Evolutionary conservation across 2,888 invertebrate species (phyloP), one percentile per base, ranked within the genome.

Genomic region (Tricholauxania praeusta): DNA sequence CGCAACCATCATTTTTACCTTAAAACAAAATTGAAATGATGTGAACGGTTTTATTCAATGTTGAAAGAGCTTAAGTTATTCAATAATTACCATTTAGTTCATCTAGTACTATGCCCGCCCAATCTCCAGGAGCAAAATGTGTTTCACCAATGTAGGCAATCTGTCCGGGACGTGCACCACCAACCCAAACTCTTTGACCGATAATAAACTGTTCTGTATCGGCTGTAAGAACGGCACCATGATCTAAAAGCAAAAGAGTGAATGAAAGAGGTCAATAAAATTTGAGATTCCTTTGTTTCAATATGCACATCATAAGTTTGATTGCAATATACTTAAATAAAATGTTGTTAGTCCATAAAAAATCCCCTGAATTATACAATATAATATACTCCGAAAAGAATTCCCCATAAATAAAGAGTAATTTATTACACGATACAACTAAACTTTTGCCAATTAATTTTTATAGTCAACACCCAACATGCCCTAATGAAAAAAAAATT

Each of bases 1-100:
- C 97, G 49, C 96, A 95, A 39, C 98, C 98, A 87, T 98, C 97
- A 87, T 98, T 98, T 90, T 98, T 98, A 79, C 98, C 98, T 95
- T 68, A 14, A 66, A 22, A 47, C 32, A 32, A n/a, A n/a, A n/a
- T 39, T 52, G 4, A 4, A 3, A 10, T 17, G 8, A 28, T 47
- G 51, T 0, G 47, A 32, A 73, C 2, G 3, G 3, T 70, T 64
- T 39, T 8, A 68, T 0, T 52, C n/a, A n/a, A n/a, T 52, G n/a
- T 17, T 4, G 4, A 57, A 57, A 57, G 19, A 17, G 19, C 28
- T 28, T 28, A 28, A 17, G 6, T 57, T 57, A n/a, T 57, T 3
- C 22, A 17, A 19, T 19, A 57, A 57, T 59, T 77, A 86, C 98
- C 99, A 82, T 96, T 93, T 55, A 97, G 92, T 80, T 97, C 96